Evolutionary conservation across 1,140 invertebrate species (phyloP).

Genomic region (Proales similis): DNA sequence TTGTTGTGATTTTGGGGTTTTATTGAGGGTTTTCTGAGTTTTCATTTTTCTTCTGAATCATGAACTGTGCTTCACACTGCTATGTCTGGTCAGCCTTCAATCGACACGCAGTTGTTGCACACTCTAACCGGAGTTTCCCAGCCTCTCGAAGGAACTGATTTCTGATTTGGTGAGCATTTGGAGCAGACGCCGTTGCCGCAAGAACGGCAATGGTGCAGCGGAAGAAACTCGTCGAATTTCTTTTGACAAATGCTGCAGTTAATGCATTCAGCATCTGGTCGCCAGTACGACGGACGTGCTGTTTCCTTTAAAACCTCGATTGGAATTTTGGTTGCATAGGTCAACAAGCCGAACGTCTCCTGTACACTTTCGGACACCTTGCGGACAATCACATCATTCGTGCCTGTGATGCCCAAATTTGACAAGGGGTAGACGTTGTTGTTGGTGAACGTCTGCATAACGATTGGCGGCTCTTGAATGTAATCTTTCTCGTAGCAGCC

Average conservation of each 20-base stretch:
- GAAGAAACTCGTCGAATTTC: slow-evolving; percentile 55
- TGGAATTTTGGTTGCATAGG: slow-evolving; percentile 53
- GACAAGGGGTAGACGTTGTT: not conserved
- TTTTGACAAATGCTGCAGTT: slow-evolving; percentile 62
- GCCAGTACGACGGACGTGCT: slow-evolving; percentile 71
- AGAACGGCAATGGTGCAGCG: slow-evolving; percentile 67
- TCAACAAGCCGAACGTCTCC: slow-evolving; percentile 51
- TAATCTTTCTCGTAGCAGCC: slow-evolving; percentile 51
- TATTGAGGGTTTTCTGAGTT: no score
- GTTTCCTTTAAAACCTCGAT: slow-evolving; percentile 68
- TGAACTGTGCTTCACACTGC: not conserved
- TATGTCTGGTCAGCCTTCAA: no score
- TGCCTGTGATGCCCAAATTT: not conserved
- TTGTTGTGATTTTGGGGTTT: no score
- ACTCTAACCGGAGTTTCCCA: slow-evolving; percentile 56
- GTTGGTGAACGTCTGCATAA: not conserved
- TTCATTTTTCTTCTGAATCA: no score
- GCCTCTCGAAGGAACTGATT: slow-evolving; percentile 52
- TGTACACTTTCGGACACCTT: slow-evolving; percentile 53
- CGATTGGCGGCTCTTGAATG: slow-evolving; percentile 15
- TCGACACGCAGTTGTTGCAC: slow-evolving; percentile 49
- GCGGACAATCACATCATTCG: slow-evolving; percentile 45
- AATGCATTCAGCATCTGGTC: slow-evolving; percentile 64
- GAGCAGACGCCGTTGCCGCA: slow-evolving; percentile 56
- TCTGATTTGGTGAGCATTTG: slow-evolving; percentile 48